Percentiles rank a stretch among this genome's conserved stretches.
phyloP scores from a whole-genome alignment of 2,113 vertebrate genomes.

The Saccopteryx leptura region DNA sequence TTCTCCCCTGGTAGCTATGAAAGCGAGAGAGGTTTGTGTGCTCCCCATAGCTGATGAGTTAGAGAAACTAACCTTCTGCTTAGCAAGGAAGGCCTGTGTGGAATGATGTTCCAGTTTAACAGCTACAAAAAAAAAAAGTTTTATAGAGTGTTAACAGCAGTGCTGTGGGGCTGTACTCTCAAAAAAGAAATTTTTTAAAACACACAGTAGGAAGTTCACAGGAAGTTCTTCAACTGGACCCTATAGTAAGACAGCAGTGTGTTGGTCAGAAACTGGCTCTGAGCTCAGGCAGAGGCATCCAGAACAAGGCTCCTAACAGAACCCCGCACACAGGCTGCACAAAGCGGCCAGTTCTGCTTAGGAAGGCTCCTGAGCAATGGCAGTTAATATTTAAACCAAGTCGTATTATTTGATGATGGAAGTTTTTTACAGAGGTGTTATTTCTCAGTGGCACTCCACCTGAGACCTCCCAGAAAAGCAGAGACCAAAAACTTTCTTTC shows the following conservation, averaged over 20 bases:
- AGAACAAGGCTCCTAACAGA: background rate
- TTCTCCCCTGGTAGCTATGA: conserved; percentile 31
- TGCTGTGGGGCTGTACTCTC: conserved; percentile 36
- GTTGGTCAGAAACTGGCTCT: background rate
- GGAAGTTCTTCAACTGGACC: conserved; percentile 26
- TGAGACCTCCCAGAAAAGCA: background rate
- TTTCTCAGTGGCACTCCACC: background rate
- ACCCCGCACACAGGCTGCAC: background rate
- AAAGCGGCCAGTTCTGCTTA: background rate
- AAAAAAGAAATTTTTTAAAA: conserved; percentile 61
- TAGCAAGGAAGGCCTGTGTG: background rate
- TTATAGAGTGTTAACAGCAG: conserved; percentile 72
- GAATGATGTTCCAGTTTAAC: conserved; percentile 72
- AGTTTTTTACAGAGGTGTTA: background rate
- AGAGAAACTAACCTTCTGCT: background rate
- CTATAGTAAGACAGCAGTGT: background rate
- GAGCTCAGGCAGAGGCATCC: background rate
- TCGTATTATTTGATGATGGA: background rate
- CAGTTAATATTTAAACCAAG: conserved; percentile 36
- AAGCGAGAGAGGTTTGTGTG: background rate
- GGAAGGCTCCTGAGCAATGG: background rate
- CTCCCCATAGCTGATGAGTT: background rate
- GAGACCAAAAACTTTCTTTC: background rate
- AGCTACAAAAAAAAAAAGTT: conserved; percentile 32
- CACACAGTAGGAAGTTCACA: conserved; percentile 52